These are phyloP conservation scores for Phoenoteleia sp. DNA, from an alignment of 2,888 invertebrate species.

Conservation along the genomic window DNA sequence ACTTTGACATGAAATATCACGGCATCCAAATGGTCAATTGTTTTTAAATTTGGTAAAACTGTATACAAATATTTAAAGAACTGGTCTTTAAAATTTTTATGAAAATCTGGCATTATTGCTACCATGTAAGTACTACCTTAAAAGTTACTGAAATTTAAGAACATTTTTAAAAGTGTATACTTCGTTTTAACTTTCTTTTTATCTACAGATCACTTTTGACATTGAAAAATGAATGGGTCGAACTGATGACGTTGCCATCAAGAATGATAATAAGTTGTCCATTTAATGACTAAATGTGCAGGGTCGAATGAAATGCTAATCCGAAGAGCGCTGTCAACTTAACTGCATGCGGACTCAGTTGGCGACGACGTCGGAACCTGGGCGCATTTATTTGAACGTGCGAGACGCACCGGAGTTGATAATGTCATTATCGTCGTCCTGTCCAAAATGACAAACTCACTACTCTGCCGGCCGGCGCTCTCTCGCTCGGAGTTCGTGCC, in stretches of 20 bases:
- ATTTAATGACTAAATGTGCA: constrained; percentile 31
- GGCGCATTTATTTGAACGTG: constrained; percentile 58
- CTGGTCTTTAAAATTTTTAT: too few species aligned
- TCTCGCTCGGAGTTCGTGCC: constrained; percentile 48
- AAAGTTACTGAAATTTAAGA: too few species aligned
- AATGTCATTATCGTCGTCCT: constrained; percentile 65
- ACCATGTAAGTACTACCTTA: too few species aligned
- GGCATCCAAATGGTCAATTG: too few species aligned
- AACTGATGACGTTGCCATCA: not conserved
- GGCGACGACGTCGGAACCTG: constrained; percentile 11
- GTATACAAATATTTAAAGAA: too few species aligned
- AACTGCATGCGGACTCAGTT: constrained; percentile 12
- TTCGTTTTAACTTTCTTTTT: too few species aligned
- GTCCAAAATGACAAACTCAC: constrained; percentile 69
- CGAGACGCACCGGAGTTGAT: constrained; percentile 54
- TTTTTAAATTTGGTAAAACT: too few species aligned
- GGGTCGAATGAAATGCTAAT: constrained; percentile 60
- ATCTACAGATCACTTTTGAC: too few species aligned
- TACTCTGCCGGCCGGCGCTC: constrained; percentile 13
- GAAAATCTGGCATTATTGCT: too few species aligned
- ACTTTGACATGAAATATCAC: too few species aligned
- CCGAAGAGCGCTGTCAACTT: constrained; percentile 29
- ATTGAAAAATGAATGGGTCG: not conserved
- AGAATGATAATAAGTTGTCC: constrained; percentile 32
- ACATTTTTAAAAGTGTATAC: too few species aligned